These are phyloP conservation scores for Falco cherrug DNA, from an alignment of 2,797 vertebrate species.

Conservation along the genomic window DNA sequence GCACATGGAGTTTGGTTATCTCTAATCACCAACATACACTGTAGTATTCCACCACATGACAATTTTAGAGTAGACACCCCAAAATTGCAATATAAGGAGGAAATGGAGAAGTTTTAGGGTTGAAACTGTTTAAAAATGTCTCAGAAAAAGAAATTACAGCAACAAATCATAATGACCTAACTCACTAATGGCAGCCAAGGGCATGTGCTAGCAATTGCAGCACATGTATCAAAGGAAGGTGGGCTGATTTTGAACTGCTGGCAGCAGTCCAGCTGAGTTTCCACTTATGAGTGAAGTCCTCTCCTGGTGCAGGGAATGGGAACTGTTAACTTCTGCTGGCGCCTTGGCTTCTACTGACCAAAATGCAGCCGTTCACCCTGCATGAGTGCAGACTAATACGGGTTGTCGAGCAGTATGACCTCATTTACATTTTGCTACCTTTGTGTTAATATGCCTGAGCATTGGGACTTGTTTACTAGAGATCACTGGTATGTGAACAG, in stretches of 20 bases:
- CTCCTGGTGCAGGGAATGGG: neutral
- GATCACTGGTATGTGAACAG: neutral
- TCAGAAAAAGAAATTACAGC: neutral
- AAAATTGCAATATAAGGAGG: neutral
- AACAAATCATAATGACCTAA: neutral
- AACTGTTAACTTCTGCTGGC: neutral
- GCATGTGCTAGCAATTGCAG: neutral
- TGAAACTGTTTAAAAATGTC: neutral
- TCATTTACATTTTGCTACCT: neutral
- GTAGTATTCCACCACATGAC: neutral
- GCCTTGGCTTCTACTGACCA: neutral
- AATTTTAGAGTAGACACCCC: neutral
- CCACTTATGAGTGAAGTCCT: neutral
- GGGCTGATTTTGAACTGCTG: neutral
- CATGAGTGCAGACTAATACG: neutral
- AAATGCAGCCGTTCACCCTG: neutral
- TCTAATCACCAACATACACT: neutral
- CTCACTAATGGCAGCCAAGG: neutral
- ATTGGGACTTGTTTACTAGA: neutral
- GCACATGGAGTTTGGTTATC: neutral
- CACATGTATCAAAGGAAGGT: neutral
- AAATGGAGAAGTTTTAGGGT: neutral
- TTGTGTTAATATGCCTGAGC: neutral
- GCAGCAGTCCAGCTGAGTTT: neutral
- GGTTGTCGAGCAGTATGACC: neutral